Percentiles rank a stretch among this genome's conserved stretches.
phyloP scores from a whole-genome alignment of 2,113 vertebrate genomes.

The Festucalex cinctus region DNA sequence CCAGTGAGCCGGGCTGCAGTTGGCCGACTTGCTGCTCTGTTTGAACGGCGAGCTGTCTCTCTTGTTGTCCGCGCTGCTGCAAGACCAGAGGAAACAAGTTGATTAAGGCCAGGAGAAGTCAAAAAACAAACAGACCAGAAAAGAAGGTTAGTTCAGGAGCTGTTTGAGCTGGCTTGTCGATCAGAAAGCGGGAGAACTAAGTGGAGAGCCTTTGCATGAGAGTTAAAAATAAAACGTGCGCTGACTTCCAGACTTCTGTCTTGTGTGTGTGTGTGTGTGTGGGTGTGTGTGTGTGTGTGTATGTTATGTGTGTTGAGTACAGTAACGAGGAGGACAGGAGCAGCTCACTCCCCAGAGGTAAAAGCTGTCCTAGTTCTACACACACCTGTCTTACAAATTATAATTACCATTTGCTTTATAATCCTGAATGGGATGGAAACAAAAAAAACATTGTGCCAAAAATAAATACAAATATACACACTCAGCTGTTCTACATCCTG shows the following conservation, averaged over 20 bases:
- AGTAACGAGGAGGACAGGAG: slow-evolving; percentile 41
- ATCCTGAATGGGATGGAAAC: slow-evolving; percentile 11
- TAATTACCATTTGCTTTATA: neutral
- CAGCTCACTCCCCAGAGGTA: slow-evolving; percentile 50
- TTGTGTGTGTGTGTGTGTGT: slow-evolving; percentile 27
- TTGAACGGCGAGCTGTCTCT: slow-evolving; percentile 58
- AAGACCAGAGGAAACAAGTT: slow-evolving; percentile 42
- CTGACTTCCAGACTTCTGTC: slow-evolving; percentile 48
- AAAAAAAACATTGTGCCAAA: slow-evolving; percentile 3
- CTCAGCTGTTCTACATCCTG: slow-evolving; percentile 54
- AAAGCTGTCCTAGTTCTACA: slow-evolving; percentile 59
- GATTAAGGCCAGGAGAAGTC: slow-evolving; percentile 6
- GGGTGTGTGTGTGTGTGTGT: slow-evolving; percentile 43
- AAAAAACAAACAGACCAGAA: neutral
- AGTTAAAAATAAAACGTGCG: slow-evolving; percentile 69
- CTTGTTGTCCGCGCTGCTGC: slow-evolving; percentile 61
- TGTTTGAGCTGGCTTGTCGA: neutral
- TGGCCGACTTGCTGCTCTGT: slow-evolving; percentile 52
- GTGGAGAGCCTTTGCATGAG: slow-evolving; percentile 22
- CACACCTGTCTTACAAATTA: slow-evolving; percentile 1
- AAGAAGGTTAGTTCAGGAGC: neutral
- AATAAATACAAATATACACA: slow-evolving; percentile 6
- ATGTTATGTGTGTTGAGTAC: slow-evolving; percentile 19
- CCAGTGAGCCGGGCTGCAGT: slow-evolving; percentile 59
- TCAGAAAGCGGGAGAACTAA: slow-evolving; percentile 18